Evolutionary conservation across 1,140 invertebrate species (phyloP).

Genomic region (Forficula auricularia): DNA sequence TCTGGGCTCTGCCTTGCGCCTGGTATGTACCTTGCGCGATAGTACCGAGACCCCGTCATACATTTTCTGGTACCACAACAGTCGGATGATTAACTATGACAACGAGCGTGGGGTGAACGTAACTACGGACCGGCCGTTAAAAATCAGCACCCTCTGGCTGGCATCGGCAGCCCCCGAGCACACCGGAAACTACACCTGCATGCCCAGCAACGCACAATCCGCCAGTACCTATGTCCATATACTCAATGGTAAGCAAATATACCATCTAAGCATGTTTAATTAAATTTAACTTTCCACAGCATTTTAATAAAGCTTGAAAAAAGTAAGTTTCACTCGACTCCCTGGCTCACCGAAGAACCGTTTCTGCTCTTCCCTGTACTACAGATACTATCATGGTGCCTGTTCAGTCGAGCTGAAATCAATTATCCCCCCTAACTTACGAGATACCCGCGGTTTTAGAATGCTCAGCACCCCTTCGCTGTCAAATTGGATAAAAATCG

Average conservation of each 20-base stretch:
- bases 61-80: constrained; percentile 82
- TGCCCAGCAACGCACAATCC: constrained; percentile 66
- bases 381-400: no score
- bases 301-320: no score
- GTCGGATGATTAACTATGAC: constrained; percentile 78
- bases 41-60: constrained; percentile 67
- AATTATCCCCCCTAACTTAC: no score
- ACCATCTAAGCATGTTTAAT: no score
- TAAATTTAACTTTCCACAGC: no score
- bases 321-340: no score
- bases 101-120: constrained; percentile 65
- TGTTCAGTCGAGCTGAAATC: no score
- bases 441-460: no score
- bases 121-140: constrained; percentile 40
- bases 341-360: no score
- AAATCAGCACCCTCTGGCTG: constrained; percentile 44
- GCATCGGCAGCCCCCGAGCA: constrained; percentile 46
- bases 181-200: constrained; percentile 75
- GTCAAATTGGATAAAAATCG: no score
- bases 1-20: constrained; percentile 58
- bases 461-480: no score
- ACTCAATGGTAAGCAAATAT: constrained; percentile 42
- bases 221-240: constrained; percentile 72
- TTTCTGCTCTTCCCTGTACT: no score
- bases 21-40: constrained; percentile 60